phyloP scores from a whole-genome alignment of 1,140 invertebrate species.

The Heliconius himera region DNA sequence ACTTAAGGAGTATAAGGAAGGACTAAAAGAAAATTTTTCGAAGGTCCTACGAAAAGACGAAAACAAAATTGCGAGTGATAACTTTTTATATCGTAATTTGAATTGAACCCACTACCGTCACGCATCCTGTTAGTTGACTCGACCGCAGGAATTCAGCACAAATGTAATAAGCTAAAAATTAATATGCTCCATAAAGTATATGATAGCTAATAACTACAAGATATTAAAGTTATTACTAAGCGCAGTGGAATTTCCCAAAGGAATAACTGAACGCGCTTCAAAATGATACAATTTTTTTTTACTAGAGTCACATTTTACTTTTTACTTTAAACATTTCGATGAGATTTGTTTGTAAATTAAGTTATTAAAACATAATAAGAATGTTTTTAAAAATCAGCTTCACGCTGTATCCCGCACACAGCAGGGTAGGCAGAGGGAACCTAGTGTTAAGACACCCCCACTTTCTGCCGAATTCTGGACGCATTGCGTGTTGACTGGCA shows the following conservation, averaged over 20 bases:
- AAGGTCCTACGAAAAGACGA: too few species aligned
- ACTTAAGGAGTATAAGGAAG: too few species aligned
- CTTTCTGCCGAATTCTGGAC: too few species aligned
- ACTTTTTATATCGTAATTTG: not conserved
- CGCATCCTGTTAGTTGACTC: not conserved
- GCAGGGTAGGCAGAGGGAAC: too few species aligned
- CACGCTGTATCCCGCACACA: too few species aligned
- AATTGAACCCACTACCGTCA: not conserved
- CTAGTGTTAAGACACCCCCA: too few species aligned
- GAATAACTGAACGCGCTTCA: slow-evolving; percentile 23
- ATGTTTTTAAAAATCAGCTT: too few species aligned
- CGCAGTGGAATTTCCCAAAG: slow-evolving; percentile 28
- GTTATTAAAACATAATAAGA: too few species aligned
- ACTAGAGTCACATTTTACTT: not conserved
- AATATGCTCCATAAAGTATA: slow-evolving; percentile 7
- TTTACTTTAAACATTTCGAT: not conserved
- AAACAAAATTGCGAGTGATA: too few species aligned
- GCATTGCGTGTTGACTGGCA: too few species aligned
- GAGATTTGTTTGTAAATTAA: not conserved
- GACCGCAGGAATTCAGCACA: not conserved
- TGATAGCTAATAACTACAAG: slow-evolving; percentile 20
- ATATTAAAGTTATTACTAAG: slow-evolving; percentile 28
- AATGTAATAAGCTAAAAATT: not conserved
- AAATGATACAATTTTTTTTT: slow-evolving; percentile 27
- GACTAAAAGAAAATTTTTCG: too few species aligned